phyloP scores from a whole-genome alignment of 2,888 invertebrate species.

The Meteorus cinctellus region DNA sequence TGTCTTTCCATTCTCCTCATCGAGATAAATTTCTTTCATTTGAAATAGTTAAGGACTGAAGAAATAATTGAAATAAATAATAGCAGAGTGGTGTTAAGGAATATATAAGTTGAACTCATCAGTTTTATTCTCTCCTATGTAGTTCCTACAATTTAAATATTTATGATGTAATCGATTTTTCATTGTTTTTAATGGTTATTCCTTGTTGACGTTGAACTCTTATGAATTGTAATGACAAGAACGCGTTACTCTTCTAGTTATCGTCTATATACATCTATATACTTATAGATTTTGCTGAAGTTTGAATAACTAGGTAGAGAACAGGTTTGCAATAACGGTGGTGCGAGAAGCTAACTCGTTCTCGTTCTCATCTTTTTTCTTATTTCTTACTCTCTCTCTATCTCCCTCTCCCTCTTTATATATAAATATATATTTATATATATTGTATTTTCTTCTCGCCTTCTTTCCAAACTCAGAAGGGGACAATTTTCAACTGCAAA shows the following conservation, averaged over 20 bases:
- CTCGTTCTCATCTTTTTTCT: background rate
- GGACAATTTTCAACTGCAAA: constrained; percentile 27
- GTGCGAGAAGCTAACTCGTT: constrained; percentile 15
- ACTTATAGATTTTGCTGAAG: constrained; percentile 36
- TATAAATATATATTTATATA: background rate
- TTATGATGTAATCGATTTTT: background rate
- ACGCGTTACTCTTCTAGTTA: background rate
- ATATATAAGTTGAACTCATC: too few relatives aligned
- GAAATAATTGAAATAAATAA: too few relatives aligned
- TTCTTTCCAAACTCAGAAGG: background rate
- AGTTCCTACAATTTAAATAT: too few relatives aligned
- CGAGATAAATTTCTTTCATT: too few relatives aligned
- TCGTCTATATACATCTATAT: background rate
- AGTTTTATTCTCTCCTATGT: too few relatives aligned
- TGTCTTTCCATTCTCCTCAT: too few relatives aligned
- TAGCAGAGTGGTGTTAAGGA: too few relatives aligned
- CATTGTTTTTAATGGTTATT: background rate
- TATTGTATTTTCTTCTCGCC: background rate
- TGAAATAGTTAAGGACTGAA: too few relatives aligned
- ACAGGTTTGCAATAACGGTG: constrained; percentile 19
- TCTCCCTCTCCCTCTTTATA: background rate
- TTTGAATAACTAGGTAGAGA: constrained; percentile 41
- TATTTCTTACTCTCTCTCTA: background rate
- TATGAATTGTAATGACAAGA: background rate
- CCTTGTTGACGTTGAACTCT: background rate